Base-by-base conservation (phyloP, 1,140 invertebrate genomes). In the Pogonognathellus flavescens region DNA sequence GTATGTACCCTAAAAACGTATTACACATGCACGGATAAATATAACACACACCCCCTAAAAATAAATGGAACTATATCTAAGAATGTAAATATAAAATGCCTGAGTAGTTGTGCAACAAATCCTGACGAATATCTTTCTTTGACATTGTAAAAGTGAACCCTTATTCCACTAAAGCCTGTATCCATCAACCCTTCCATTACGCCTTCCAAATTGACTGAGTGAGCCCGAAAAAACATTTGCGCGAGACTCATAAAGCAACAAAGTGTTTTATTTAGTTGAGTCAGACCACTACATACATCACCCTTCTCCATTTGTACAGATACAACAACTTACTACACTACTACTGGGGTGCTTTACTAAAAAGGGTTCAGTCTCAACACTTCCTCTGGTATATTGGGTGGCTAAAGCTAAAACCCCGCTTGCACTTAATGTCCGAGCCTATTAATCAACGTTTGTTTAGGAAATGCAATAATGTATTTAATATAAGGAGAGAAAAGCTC, bases 391-490 rank as follows among this genome's bases (percentile, higher is more conserved):
- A 49, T 50, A 49, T 31, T 16, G 70, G 70, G n/a, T 16, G 16
- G 41, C 11, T 31, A 76, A 31, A 76, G 14, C 70, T 76, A 25
- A 62, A 13, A 76, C 22, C 49, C 70, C 16, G 70, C 70, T 76
- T 76, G 31, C 70, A 76, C 41, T 76, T 76, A 81, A 72, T 70
- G 84, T 85, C 84, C 80, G 49, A 70, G 20, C 59, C 84, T 85
- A 85, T 85, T 85, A 85, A 85, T 85, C 84, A 85, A 82, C 84
- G 62, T 82, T 85, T 85, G 70, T 85, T 85, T 85, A 55, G 62
- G 62, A 82, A 85, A 85, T 85, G 62, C 80, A 85, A 82, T 85
- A 82, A 82, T 72, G 62, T 57, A 62, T 80, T 18, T 25, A 25
- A 25, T 66, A 66, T 66, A 66, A 66, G 25, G 25, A 41, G 31